Percentiles rank a stretch among this genome's conserved stretches.
Conservation (phyloP, 2,888 invertebrate genomes). For the Lutraria lutraria region DNA sequence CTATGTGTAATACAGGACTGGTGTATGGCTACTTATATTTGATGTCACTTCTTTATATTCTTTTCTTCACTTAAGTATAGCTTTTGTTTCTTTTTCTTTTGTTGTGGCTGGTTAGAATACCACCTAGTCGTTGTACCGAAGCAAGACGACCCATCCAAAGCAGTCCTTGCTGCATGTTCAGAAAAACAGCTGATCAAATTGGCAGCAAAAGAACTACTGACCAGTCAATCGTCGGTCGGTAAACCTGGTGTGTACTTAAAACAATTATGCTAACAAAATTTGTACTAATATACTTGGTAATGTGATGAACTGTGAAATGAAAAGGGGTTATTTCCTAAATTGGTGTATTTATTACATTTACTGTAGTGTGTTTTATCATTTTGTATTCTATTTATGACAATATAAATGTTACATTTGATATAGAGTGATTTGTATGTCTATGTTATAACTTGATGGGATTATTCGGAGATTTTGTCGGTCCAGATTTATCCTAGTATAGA, state of each 20-base stretch:
- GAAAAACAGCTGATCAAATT: conserved; percentile 82
- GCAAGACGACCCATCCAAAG: conserved; percentile 81
- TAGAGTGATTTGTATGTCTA: too few species aligned
- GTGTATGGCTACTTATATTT: neutral
- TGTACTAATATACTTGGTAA: neutral
- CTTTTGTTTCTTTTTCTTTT: conserved; percentile 18
- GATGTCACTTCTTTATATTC: neutral
- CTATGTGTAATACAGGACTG: neutral
- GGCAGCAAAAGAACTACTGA: conserved; percentile 75
- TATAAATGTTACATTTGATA: too few species aligned
- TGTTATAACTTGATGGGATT: too few species aligned
- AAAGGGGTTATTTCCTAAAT: neutral
- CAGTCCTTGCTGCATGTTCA: conserved; percentile 82
- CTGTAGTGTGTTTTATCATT: neutral
- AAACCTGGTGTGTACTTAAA: conserved; percentile 42
- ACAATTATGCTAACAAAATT: conserved; percentile 25
- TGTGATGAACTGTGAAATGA: conserved; percentile 28
- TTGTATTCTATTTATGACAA: neutral
- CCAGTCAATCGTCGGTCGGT: neutral
- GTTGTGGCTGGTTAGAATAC: conserved; percentile 73
- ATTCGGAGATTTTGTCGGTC: too few species aligned
- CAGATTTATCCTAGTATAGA: too few species aligned
- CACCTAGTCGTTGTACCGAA: conserved; percentile 83
- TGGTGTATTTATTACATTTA: neutral
- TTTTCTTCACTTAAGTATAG: neutral